Evolutionary conservation across 2,113 vertebrate genomes (phyloP), one percentile per base, ranked within the genome.

Genomic region (Brienomyrus longianalis): DNA sequence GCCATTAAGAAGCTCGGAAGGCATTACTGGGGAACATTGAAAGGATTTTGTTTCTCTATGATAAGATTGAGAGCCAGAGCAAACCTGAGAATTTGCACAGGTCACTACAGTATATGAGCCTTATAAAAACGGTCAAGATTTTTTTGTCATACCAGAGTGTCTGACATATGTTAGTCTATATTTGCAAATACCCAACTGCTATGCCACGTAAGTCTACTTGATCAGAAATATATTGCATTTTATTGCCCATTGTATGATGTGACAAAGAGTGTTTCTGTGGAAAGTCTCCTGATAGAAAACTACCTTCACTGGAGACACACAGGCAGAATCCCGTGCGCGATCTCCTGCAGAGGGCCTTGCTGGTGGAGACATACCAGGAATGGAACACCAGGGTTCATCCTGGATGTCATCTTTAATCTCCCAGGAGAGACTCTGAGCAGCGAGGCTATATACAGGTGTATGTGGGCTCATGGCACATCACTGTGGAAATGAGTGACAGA

Each of bases 41-140:
- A 87, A 87, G 54, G 50, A 87, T 54, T 80, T 80, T 19, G 35
- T 87, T 87, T 87, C 5, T 87, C 85, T 87, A 56, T 87, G 11
- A 56, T 21, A 54, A 52, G 48, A 87, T 13, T 27, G n/a, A n/a
- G 15, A n/a, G 83, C 83, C 45, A 51, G 83, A 50, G 13, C 6
- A 17, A 87, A 39, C 51, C 48, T 54, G 48, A 35, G 23, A 15
- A 54, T 54, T n/a, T 56, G 11, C 51, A 87, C 85, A 87, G 85
- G 51, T 84, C 31, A 80, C 74, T 86, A 13, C 83, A 48, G 11
- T n/a, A 51, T 86, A 51, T 80, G 74, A 80, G 35, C 1, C 74
- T 39, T 39, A 39, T 39, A 77, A 77, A 74, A 39, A 19, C 5
- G 1, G 35, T 80, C 74, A 80, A 80, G 74, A 80, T 43, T 80